These are phyloP conservation scores for Habroteleia sp. DNA, from an alignment of 2,888 invertebrate genomes.

Conservation along the genomic window DNA sequence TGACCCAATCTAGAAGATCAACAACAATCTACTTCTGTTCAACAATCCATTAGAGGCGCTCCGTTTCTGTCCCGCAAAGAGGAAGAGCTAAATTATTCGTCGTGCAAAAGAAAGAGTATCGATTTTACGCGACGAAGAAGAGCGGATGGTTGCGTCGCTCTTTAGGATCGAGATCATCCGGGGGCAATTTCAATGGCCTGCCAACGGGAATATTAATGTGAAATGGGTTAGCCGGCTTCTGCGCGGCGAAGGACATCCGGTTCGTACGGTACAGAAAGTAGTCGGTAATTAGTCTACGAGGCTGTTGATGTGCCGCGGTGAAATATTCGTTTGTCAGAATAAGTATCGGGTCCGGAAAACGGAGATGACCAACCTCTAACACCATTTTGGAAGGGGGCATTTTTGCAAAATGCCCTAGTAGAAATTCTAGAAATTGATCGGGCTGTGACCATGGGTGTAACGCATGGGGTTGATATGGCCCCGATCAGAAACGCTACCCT, in stretches of 20 bases:
- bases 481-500: no score
- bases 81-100: constrained; percentile 56
- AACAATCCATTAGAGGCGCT: constrained; percentile 39
- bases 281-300: constrained; percentile 50
- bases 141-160: constrained; percentile 43
- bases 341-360: neutral
- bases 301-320: constrained; percentile 14
- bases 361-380: no score
- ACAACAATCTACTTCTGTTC: constrained; percentile 22
- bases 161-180: constrained; percentile 54
- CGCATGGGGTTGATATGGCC: no score
- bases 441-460: no score
- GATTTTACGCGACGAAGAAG: constrained; percentile 35
- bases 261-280: constrained; percentile 61
- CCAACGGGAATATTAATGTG: constrained; percentile 75
- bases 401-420: no score
- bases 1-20: constrained; percentile 28
- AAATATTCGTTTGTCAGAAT: constrained; percentile 19
- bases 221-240: constrained; percentile 70
- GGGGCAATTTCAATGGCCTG: constrained; percentile 71
- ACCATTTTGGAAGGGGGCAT: no score
- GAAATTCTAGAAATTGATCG: no score
- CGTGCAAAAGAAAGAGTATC: constrained; percentile 17
- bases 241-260: constrained; percentile 71
- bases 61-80: constrained; percentile 44